Evolutionary conservation across 2,113 vertebrate species (phyloP), one percentile per base, ranked within the genome.

Genomic region (Mugil cephalus): DNA sequence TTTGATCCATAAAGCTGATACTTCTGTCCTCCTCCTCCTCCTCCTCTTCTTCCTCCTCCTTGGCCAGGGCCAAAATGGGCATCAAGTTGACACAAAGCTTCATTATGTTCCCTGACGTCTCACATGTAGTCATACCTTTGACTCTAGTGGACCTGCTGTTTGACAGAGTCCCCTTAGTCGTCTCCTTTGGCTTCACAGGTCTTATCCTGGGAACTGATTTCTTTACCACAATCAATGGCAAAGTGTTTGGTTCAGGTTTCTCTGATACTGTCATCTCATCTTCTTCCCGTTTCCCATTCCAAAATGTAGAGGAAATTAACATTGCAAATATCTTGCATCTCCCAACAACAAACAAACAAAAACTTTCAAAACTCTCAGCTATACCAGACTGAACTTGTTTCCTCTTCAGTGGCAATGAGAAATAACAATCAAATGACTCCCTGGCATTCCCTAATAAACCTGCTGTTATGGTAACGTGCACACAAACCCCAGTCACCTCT

Each of bases 21-120:
- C 34, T 11, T 48, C n/a, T n/a, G n/a, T 75, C 69, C 10, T 69
- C 50, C 79, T 30, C 42, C 17, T 71, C 39, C 35, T 56, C 55
- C 6, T 77, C 72, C n/a, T 13, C 42, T 42, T 74, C 53, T 7
- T 58, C 62, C 7, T 79, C 70, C 36, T 90, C 87, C 17, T 67
- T 72, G 3, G 81, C 83, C 13, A 73, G 78, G 43, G 83, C 80
- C 48, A 94, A 60, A 40, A 84, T 42, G 1, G 86, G 83, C 61
- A 68, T 81, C 10, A 93, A 83, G 48, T 91, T 86, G 7, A 93
- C 82, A 35, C 19, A 64, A 45, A 90, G 85, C 65, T 43, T 91
- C 77, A 74, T 76, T 24, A 60, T 9, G 1, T 70, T 80, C 43
- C 77, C 51, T 7, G 64, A 73, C 35, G 10, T 30, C 38, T 77